Base-by-base conservation (phyloP, 2,797 vertebrate species). In the Lacerta bilineata region DNA sequence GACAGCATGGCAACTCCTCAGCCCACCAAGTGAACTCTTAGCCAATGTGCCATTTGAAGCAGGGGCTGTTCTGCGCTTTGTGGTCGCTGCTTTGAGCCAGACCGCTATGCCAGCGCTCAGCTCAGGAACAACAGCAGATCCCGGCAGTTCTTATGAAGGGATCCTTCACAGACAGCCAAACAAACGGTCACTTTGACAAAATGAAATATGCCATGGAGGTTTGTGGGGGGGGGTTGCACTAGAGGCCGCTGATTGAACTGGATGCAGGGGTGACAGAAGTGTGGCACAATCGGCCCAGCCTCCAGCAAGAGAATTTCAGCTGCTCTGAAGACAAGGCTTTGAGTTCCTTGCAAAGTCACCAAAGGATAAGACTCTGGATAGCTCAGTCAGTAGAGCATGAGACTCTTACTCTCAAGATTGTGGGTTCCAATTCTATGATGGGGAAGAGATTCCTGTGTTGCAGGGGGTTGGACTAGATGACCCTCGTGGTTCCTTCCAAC, bases 211-310 rank as follows among this genome's bases (percentile, higher is more conserved):
- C 5, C 18, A 13, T 18, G 3, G 41, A 61, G 29, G 5, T 66
- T 0, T 1, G 1, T 20, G 59, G 11, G 43, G 86, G 78, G 78
- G 46, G 83, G 69, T 83, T 2, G 0, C 71, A 91, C 91, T 8
- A 41, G 72, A 93, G 94, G 93, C 93, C 91, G 92, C 0, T 36
- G 7, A 23, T 2, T 8, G 59, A 78, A 23, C 20, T 29, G 17
- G 46, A 8, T 3, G n/a, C 5, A 9, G 17, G 20, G 59, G 17
- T 61, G 20, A 61, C 59, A 5, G 1, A 8, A 43, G 33, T 3
- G 8, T 6, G 27, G n/a, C 5, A 3, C 5, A 2, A 41, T 13
- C 8, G 0, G 27, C 8, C 74, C 61, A 15, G 23, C 1, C 55
- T 43, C 27, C 9, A 23, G 29, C 43, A 25, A 23, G n/a, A 8